These are phyloP conservation scores for Propsilocerus akamusi DNA, from an alignment of 1,140 invertebrate genomes.

Conservation along the genomic window DNA sequence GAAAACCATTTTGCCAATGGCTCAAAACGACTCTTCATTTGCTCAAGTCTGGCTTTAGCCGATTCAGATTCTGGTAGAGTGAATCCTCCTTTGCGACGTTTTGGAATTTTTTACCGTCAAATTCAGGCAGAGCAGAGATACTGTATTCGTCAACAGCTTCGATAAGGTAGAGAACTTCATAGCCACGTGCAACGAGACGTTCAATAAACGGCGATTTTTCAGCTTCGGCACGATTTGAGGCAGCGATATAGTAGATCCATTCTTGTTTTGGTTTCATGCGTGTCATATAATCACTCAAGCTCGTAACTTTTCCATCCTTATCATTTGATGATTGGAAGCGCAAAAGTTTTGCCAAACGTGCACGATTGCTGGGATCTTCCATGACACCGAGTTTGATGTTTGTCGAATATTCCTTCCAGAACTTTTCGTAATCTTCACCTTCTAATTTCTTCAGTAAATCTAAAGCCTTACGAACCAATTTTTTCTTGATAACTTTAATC, in stretches of 20 bases:
- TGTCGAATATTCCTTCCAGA: conserved; percentile 99
- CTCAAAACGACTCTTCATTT: conserved; percentile 65
- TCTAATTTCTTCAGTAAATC: conserved; percentile 98
- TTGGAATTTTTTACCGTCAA: conserved; percentile 98
- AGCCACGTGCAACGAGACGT: conserved; percentile 79
- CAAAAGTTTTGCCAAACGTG: conserved; percentile 84
- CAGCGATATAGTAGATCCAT: conserved; percentile 93
- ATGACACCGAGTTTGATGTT: conserved; percentile 96
- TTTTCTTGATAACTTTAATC: conserved; percentile 98
- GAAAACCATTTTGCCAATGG: conserved; percentile 83
- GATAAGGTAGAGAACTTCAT: conserved; percentile 87
- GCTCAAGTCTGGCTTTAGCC: conserved; percentile 66
- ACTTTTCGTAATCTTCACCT: conserved; percentile 77
- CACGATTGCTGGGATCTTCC: conserved; percentile 93
- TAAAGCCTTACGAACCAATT: conserved; percentile 87
- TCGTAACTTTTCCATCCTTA: conserved; percentile 40
- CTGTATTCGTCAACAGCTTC: conserved; percentile 98
- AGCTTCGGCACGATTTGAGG: conserved; percentile 69
- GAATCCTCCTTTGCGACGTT: conserved; percentile 97
- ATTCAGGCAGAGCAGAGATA: conserved; percentile 93
- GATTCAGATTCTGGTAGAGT: conserved; percentile 68
- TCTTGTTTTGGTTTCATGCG: conserved; percentile 97
- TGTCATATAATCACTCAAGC: conserved; percentile 75
- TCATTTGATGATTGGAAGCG: conserved; percentile 75
- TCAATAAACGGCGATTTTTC: conserved; percentile 92